These are phyloP conservation scores for Dolichotis patagonum DNA, from an alignment of 2,113 vertebrate genomes.

Conservation along the genomic window DNA sequence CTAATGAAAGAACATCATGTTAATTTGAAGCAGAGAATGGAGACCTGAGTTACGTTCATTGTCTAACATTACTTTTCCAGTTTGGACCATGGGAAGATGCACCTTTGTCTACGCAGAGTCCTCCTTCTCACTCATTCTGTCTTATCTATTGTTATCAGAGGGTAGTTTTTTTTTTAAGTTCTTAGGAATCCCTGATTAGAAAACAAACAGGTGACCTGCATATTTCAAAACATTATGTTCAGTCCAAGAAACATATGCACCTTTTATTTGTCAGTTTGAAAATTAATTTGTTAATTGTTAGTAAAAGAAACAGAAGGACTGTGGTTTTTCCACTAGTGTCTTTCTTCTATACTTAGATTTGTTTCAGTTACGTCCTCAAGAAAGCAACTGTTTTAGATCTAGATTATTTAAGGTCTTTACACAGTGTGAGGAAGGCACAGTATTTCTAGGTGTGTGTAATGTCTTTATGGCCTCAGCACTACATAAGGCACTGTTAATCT, in stretches of 20 bases:
- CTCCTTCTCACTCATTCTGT: slow-evolving; percentile 69
- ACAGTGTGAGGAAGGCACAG: slow-evolving; percentile 26
- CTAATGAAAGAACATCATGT: slow-evolving; percentile 70
- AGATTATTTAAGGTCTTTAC: slow-evolving; percentile 76
- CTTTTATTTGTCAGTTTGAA: neutral
- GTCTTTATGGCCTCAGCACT: neutral
- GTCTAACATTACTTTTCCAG: slow-evolving; percentile 60
- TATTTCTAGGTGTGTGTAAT: neutral
- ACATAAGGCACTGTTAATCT: neutral
- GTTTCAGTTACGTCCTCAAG: slow-evolving; percentile 70
- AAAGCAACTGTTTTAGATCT: slow-evolving; percentile 76
- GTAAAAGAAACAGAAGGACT: slow-evolving; percentile 68
- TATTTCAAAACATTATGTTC: neutral
- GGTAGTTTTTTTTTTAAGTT: neutral
- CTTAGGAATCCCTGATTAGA: neutral
- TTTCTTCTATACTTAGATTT: slow-evolving; percentile 55
- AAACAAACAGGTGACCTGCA: neutral
- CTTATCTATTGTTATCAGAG: slow-evolving; percentile 66
- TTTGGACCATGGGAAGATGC: neutral
- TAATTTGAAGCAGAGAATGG: slow-evolving; percentile 80
- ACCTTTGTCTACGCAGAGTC: slow-evolving; percentile 66
- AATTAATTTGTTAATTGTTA: neutral
- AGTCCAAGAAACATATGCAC: neutral
- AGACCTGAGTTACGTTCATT: slow-evolving; percentile 77
- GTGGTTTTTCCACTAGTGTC: slow-evolving; percentile 60